These are phyloP conservation scores for Tenualosa ilisha DNA, from an alignment of 2,797 vertebrate genomes.

Conservation along the genomic window DNA sequence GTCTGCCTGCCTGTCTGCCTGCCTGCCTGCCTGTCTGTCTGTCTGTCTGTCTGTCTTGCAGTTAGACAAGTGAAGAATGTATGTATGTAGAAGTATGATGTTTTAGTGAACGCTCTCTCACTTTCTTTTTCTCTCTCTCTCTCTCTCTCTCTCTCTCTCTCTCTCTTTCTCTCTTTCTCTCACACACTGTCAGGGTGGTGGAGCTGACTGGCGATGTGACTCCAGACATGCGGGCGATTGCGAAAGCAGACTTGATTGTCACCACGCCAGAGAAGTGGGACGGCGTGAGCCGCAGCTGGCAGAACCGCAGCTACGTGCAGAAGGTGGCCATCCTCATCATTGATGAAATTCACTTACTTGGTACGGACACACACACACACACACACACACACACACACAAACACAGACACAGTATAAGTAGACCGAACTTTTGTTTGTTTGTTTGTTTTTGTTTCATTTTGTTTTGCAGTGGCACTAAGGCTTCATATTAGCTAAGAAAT, in stretches of 20 bases:
- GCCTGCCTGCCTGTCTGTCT: not conserved
- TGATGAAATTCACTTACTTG: conserved; percentile 96
- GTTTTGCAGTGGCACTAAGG: too few species aligned
- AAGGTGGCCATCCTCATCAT: conserved; percentile 97
- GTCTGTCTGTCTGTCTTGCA: not conserved
- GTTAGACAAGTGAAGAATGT: not conserved
- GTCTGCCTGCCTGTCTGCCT: not conserved
- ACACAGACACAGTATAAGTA: not conserved
- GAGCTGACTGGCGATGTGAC: conserved; percentile 96
- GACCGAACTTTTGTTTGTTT: too few species aligned
- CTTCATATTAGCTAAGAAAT: too few species aligned
- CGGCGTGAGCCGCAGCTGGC: conserved; percentile 96
- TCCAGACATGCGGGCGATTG: conserved; percentile 92
- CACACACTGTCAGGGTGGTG: conserved; percentile 80
- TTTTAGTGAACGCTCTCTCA: not conserved
- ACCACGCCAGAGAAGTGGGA: conserved; percentile 99
- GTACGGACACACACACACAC: conserved; percentile 60
- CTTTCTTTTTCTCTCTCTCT: not conserved
- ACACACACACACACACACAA: not conserved
- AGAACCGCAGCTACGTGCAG: conserved; percentile 95
- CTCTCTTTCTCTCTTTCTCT: not conserved
- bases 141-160: not conserved
- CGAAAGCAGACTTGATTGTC: conserved; percentile 94
- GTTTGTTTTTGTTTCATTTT: too few species aligned
- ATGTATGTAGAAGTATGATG: too few species aligned